Evolutionary conservation across 2,888 invertebrate species (phyloP).

Genomic region (Parelbella ahira): DNA sequence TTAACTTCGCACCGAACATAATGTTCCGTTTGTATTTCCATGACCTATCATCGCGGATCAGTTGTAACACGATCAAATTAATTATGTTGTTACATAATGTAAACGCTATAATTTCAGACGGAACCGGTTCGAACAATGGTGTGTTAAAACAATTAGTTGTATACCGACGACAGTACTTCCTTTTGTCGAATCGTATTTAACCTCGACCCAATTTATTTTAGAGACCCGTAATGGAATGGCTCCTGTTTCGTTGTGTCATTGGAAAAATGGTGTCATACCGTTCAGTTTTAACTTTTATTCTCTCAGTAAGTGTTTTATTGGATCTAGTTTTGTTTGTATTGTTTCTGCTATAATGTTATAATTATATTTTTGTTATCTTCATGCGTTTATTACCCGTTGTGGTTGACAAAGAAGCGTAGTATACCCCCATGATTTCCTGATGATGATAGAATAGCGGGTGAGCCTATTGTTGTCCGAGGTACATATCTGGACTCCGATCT

Average conservation of each 20-base stretch:
- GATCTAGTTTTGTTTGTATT: not conserved
- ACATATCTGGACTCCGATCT: too few species aligned
- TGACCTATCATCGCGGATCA: slow-evolving; percentile 6
- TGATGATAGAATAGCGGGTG: too few species aligned
- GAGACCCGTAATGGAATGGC: slow-evolving; percentile 9
- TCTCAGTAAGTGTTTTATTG: slow-evolving; percentile 22
- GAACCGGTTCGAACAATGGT: slow-evolving; percentile 13
- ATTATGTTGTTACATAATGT: slow-evolving; percentile 16
- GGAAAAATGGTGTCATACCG: slow-evolving; percentile 26
- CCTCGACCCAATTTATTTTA: slow-evolving; percentile 24
- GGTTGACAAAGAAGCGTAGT: too few species aligned
- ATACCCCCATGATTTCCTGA: too few species aligned
- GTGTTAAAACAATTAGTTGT: slow-evolving; percentile 21
- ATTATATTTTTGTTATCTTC: too few species aligned
- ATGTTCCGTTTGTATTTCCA: slow-evolving; percentile 16
- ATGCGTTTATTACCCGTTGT: too few species aligned
- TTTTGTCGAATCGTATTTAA: slow-evolving; percentile 18
- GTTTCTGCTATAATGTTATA: not conserved
- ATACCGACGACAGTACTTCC: slow-evolving; percentile 10
- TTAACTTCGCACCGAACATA: slow-evolving; percentile 23
- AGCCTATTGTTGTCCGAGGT: too few species aligned
- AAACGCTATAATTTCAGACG: slow-evolving; percentile 13
- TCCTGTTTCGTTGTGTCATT: slow-evolving; percentile 22
- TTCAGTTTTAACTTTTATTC: slow-evolving; percentile 28
- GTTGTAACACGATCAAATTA: slow-evolving; percentile 1